Percentiles rank a stretch among this genome's conserved stretches.
These are phyloP conservation scores for Syngnathus typhle DNA, from an alignment of 2,113 vertebrate genomes.

Conservation along the genomic window DNA sequence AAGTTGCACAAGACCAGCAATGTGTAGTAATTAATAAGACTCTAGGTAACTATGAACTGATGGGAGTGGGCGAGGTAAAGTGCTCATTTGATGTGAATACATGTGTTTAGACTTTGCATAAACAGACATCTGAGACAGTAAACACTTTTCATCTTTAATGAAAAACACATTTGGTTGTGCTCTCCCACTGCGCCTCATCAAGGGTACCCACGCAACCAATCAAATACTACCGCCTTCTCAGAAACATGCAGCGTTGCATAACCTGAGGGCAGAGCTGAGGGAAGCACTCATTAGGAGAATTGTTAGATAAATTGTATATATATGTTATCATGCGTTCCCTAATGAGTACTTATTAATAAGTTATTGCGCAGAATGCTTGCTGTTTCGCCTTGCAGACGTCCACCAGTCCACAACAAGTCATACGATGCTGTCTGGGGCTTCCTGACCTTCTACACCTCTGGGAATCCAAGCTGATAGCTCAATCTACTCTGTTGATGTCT, in stretches of 20 bases:
- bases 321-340: too few species aligned
- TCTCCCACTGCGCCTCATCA: constrained; percentile 6
- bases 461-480: too few species aligned
- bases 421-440: too few species aligned
- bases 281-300: constrained; percentile 55
- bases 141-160: constrained; percentile 64
- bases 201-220: constrained; percentile 46
- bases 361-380: too few species aligned
- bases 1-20: background rate
- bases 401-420: too few species aligned
- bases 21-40: constrained; percentile 3
- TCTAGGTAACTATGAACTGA: constrained; percentile 27
- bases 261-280: constrained; percentile 47
- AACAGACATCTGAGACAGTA: constrained; percentile 45
- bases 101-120: constrained; percentile 19
- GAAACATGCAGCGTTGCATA: constrained; percentile 32
- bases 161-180: constrained; percentile 50
- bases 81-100: constrained; percentile 28
- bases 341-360: too few species aligned
- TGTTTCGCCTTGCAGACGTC: too few species aligned
- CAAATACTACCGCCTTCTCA: constrained; percentile 35
- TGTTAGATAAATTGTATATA: too few species aligned
- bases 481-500: too few species aligned
- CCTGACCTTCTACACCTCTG: too few species aligned
- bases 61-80: constrained; percentile 30